A percentile compares a stretch with the other conserved stretches of the same genome.
Conservation (phyloP, 2,888 invertebrate species). For the Lysandra bellargus region DNA sequence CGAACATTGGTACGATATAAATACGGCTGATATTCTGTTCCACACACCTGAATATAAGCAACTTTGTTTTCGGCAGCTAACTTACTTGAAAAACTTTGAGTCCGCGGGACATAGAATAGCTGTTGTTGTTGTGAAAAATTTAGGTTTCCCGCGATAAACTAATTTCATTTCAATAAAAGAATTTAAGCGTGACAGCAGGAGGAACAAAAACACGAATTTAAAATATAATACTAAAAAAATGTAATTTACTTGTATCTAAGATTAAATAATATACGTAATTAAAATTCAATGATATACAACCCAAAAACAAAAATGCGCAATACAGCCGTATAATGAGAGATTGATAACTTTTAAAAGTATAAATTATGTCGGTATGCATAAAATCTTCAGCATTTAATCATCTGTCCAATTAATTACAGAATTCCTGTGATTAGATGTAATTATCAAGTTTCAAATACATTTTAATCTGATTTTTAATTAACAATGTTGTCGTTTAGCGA, state of each 20-base stretch:
- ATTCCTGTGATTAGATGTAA: conserved; percentile 21
- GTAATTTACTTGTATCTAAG: no score
- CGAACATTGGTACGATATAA: conserved; percentile 5
- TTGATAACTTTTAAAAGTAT: conserved; percentile 1
- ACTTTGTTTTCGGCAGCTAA: no score
- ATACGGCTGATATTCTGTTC: neutral
- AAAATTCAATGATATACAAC: neutral
- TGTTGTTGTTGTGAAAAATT: no score
- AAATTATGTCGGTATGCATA: conserved; percentile 15
- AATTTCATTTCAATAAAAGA: no score
- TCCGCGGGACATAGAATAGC: no score
- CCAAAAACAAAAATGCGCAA: neutral
- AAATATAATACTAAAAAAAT: no score
- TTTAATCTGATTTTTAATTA: conserved; percentile 2
- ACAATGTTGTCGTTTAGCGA: neutral
- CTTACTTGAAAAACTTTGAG: no score
- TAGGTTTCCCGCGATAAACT: no score
- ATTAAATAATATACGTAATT: neutral
- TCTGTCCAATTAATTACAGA: conserved; percentile 8
- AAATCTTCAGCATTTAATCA: neutral
- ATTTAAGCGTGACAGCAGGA: no score
- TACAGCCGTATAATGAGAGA: neutral
- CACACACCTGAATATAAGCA: neutral
- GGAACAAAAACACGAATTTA: no score
- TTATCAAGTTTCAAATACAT: conserved; percentile 17